Conservation (phyloP, 2,888 invertebrate species). For the Eupsilia transversa region DNA sequence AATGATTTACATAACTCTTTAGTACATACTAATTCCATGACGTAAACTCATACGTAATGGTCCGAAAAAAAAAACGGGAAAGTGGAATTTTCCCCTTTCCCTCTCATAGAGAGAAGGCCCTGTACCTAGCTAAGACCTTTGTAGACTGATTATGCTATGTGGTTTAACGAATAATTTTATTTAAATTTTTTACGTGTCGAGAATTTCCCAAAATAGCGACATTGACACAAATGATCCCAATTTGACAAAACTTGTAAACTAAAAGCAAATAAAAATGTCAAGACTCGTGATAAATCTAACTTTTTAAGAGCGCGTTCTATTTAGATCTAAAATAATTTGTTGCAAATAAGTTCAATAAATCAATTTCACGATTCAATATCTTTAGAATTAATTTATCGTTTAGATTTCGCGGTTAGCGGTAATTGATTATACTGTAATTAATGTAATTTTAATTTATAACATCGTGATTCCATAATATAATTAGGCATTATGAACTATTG, state of each 20-base stretch:
- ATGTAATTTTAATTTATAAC: constrained; percentile 49
- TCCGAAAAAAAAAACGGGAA: not conserved
- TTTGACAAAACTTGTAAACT: constrained; percentile 14
- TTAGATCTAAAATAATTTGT: constrained; percentile 38
- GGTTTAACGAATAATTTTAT: not conserved
- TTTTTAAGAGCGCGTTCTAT: constrained; percentile 26
- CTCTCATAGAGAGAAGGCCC: not conserved
- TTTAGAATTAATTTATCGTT: constrained; percentile 53
- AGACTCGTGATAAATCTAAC: constrained; percentile 19
- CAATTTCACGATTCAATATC: constrained; percentile 39
- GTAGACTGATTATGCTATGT: too few species aligned
- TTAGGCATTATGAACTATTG: constrained; percentile 29
- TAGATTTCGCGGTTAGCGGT: constrained; percentile 41
- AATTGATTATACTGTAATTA: constrained; percentile 55
- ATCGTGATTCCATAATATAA: constrained; percentile 32
- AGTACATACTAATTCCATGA: too few species aligned
- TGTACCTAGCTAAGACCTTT: not conserved
- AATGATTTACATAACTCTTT: not conserved
- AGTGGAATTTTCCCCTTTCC: not conserved
- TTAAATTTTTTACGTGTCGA: not conserved
- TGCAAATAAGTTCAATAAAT: constrained; percentile 54
- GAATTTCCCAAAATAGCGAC: not conserved
- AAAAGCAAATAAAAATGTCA: constrained; percentile 36
- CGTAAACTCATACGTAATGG: not conserved
- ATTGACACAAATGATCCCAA: constrained; percentile 15